These are phyloP conservation scores for Craseonycteris thonglongyai DNA, from an alignment of 2,113 vertebrate species.

Conservation along the genomic window DNA sequence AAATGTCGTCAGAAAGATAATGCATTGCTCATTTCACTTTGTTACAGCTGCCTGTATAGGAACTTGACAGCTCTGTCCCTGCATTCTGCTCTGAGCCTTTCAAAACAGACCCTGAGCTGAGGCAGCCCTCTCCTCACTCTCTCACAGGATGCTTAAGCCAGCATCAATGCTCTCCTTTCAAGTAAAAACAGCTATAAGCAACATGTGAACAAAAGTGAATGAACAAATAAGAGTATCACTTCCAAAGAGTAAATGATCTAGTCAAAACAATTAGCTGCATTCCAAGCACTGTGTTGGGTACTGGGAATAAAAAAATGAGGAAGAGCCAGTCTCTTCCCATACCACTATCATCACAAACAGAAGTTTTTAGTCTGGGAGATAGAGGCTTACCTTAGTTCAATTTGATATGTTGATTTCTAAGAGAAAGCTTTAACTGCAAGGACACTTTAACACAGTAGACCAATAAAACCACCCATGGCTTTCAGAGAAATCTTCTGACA, in stretches of 20 bases:
- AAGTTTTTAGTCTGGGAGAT: not conserved
- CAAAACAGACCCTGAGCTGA: not conserved
- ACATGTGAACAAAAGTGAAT: not conserved
- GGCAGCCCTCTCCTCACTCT: not conserved
- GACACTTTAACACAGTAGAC: not conserved
- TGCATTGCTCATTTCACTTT: not conserved
- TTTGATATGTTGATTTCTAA: not conserved
- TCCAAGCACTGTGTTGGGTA: not conserved
- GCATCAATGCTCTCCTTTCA: not conserved
- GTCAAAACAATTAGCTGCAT: not conserved
- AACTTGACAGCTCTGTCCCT: not conserved
- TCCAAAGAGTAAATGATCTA: not conserved
- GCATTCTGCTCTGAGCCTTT: not conserved
- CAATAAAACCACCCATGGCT: not conserved
- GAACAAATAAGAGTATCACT: not conserved
- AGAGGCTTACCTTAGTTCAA: not conserved
- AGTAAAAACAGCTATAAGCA: not conserved
- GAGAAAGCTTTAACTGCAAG: not conserved
- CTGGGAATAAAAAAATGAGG: not conserved
- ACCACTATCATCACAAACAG: not conserved
- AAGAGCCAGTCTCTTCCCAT: not conserved
- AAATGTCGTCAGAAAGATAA: not conserved
- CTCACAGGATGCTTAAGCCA: not conserved
- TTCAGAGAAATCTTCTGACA: not conserved
- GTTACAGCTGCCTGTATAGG: not conserved